Percentiles rank a stretch among this genome's conserved stretches.
Conservation (phyloP, 2,113 vertebrate species). For the Bufo gargarizans region DNA sequence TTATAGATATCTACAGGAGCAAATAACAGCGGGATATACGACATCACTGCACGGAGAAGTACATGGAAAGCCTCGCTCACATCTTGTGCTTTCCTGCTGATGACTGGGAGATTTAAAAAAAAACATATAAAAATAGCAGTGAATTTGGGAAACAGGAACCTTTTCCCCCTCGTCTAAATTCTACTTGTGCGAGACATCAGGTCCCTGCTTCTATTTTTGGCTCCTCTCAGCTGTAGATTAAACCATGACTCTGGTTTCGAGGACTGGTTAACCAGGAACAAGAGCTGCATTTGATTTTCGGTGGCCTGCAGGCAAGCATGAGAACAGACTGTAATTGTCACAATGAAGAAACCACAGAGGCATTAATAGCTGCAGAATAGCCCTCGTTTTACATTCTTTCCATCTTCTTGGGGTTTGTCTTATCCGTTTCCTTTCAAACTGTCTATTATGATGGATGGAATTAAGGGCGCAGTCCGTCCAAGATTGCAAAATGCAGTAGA, state of each 20-base stretch:
- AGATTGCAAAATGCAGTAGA: constrained; percentile 11
- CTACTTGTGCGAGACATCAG: constrained; percentile 19
- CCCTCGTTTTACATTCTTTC: constrained; percentile 36
- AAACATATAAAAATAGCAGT: constrained; percentile 8
- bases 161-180: not conserved
- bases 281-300: constrained; percentile 45
- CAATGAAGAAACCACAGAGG: constrained; percentile 39
- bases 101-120: not conserved
- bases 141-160: constrained; percentile 28
- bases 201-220: constrained; percentile 44
- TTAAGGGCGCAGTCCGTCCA: constrained; percentile 1
- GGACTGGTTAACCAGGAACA: constrained; percentile 35
- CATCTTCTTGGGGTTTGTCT: constrained; percentile 43
- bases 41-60: not conserved
- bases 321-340: constrained; percentile 53
- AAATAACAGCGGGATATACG: not conserved
- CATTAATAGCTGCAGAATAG: constrained; percentile 44
- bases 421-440: constrained; percentile 50
- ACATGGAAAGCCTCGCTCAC: not conserved
- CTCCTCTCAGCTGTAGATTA: constrained; percentile 34
- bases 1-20: not conserved
- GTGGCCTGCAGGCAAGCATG: constrained; percentile 33
- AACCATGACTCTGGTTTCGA: constrained; percentile 21
- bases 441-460: constrained; percentile 43
- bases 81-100: not conserved